Percentiles rank a stretch among this genome's conserved stretches.
Evolutionary conservation across 2,888 invertebrate species (phyloP).

Genomic region (Coecobrya sp.): DNA sequence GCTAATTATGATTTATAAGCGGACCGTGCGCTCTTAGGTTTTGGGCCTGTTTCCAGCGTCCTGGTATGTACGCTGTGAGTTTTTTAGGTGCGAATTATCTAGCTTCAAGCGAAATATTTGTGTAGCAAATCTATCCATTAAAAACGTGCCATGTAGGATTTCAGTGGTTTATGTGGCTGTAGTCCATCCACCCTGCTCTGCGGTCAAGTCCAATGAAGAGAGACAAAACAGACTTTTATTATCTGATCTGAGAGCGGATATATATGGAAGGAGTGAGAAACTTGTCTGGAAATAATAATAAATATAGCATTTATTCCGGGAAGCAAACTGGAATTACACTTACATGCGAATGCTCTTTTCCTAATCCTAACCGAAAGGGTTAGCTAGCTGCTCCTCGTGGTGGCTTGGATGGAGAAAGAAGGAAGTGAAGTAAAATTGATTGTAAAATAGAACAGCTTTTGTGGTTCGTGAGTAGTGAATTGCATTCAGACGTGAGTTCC

Average conservation of each 20-base stretch:
- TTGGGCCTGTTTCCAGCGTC: neutral
- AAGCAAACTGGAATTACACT: neutral
- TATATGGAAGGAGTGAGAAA: no score
- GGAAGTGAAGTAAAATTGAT: slow-evolving; percentile 66
- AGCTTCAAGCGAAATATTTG: slow-evolving; percentile 29
- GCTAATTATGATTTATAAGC: slow-evolving; percentile 55
- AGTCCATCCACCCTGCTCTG: slow-evolving; percentile 7
- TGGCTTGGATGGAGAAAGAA: neutral
- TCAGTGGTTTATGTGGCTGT: neutral
- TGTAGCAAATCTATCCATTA: slow-evolving; percentile 20
- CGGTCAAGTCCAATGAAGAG: slow-evolving; percentile 56
- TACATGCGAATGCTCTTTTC: slow-evolving; percentile 34
- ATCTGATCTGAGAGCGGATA: no score
- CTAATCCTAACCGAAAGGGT: slow-evolving; percentile 36
- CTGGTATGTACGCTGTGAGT: neutral
- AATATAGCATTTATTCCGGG: slow-evolving; percentile 8
- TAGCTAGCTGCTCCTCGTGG: neutral
- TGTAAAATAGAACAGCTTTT: slow-evolving; percentile 59
- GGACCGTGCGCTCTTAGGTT: neutral
- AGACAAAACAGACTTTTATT: neutral
- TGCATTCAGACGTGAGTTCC: slow-evolving; percentile 63
- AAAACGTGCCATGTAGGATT: neutral
- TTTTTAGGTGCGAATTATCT: slow-evolving; percentile 16
- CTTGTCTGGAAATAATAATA: neutral
- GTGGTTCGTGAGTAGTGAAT: slow-evolving; percentile 53